phyloP scores from a whole-genome alignment of 2,797 vertebrate genomes.

The Hoplostethus atlanticus region DNA sequence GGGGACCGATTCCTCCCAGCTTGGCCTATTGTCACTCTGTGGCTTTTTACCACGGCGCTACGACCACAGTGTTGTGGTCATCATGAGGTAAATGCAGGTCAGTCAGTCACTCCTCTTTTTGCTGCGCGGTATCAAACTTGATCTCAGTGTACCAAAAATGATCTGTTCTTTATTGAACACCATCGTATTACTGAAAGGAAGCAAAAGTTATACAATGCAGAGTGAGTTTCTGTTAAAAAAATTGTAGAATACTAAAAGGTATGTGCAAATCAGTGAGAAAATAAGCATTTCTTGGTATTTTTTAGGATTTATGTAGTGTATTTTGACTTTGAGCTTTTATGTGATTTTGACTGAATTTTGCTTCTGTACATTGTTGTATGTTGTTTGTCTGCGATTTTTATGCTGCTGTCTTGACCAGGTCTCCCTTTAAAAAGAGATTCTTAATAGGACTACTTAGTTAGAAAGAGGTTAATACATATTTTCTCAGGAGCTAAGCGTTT shows the following conservation, averaged over 20 bases:
- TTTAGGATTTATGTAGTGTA: too few relatives aligned
- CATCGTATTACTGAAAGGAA: background rate
- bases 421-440: too few relatives aligned
- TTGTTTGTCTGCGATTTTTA: too few relatives aligned
- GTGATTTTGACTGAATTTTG: too few relatives aligned
- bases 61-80: conserved; percentile 1
- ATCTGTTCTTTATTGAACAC: background rate
- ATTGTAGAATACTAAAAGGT: too few relatives aligned
- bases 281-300: too few relatives aligned
- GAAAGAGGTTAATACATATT: conserved; percentile 6
- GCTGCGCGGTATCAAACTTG: background rate
- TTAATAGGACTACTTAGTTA: too few relatives aligned
- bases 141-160: background rate
- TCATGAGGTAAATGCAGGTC: conserved; percentile 9
- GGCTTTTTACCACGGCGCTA: conserved; percentile 3
- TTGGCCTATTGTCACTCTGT: conserved; percentile 38
- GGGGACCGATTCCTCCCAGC: conserved; percentile 42
- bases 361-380: too few relatives aligned
- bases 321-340: too few relatives aligned
- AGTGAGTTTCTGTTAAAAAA: too few relatives aligned
- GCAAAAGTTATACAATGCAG: background rate
- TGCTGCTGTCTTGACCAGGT: too few relatives aligned
- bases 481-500: background rate
- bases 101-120: background rate
- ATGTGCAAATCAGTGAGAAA: too few relatives aligned